Percentiles rank a stretch among this genome's conserved stretches.
Conservation (phyloP, 92 coral and sea anemone genomes). For the Plumapathes pennacea region DNA sequence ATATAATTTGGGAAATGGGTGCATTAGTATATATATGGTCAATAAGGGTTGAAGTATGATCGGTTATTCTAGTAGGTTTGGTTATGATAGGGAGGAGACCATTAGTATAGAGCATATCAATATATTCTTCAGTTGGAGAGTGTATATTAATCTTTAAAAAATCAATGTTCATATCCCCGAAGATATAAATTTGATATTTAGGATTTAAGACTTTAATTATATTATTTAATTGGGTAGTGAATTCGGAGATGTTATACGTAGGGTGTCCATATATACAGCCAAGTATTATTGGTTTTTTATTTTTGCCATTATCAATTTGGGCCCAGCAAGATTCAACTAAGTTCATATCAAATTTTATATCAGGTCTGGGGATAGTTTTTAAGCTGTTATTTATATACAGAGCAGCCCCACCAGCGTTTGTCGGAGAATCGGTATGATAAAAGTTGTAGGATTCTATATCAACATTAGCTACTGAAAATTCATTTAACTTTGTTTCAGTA, state of each 20-base stretch:
- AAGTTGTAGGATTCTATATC: too few species aligned
- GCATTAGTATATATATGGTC: slow-evolving; percentile 60
- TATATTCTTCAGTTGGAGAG: slow-evolving; percentile 41
- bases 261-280: slow-evolving; percentile 66
- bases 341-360: slow-evolving; percentile 40
- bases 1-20: slow-evolving; percentile 3
- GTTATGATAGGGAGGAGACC: slow-evolving; percentile 56
- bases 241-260: slow-evolving; percentile 31
- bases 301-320: slow-evolving; percentile 39
- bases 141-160: slow-evolving; percentile 23
- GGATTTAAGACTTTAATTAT: slow-evolving; percentile 30
- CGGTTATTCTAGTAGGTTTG: slow-evolving; percentile 58
- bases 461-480: too few species aligned
- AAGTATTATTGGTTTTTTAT: slow-evolving; percentile 31
- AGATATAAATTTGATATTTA: slow-evolving; percentile 30
- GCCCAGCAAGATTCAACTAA: slow-evolving; percentile 61
- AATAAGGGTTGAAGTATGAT: slow-evolving; percentile 50
- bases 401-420: slow-evolving; percentile 64
- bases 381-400: slow-evolving; percentile 31
- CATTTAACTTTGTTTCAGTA: too few species aligned
- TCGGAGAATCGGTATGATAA: slow-evolving; percentile 44
- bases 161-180: slow-evolving; percentile 41
- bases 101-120: slow-evolving; percentile 54
- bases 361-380: slow-evolving; percentile 29
- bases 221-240: slow-evolving; percentile 36